These are phyloP conservation scores for Drosophila insularis DNA, from an alignment of 1,140 invertebrate genomes.

Conservation along the genomic window DNA sequence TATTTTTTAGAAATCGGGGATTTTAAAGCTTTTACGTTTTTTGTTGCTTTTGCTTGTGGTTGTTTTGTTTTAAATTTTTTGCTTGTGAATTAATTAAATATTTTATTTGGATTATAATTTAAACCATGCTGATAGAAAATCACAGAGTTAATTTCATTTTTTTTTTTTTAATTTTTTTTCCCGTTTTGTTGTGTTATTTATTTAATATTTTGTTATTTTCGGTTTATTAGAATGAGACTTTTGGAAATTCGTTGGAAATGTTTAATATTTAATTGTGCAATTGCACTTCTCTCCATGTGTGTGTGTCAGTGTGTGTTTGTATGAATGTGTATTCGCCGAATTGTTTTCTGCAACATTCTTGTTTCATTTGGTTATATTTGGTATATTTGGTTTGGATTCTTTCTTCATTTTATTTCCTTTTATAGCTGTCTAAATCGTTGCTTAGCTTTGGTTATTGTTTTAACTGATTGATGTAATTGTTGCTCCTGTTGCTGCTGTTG, in stretches of 20 bases:
- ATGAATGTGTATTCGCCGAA: slow-evolving; percentile 35
- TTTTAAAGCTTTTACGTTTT: slow-evolving; percentile 58
- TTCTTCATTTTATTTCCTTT: slow-evolving; percentile 40
- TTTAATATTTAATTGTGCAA: slow-evolving; percentile 36
- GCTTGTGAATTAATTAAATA: slow-evolving; percentile 49
- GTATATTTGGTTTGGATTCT: slow-evolving; percentile 48
- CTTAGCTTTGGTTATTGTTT: slow-evolving; percentile 36
- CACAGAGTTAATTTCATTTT: slow-evolving; percentile 75
- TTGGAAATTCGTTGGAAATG: slow-evolving; percentile 75
- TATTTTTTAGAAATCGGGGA: slow-evolving; percentile 44
- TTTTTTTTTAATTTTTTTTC: slow-evolving; percentile 35
- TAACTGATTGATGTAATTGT: slow-evolving; percentile 18
- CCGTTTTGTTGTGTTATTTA: slow-evolving; percentile 23
- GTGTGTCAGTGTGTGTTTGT: slow-evolving; percentile 33
- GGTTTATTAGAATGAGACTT: slow-evolving; percentile 48
- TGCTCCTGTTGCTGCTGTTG: slow-evolving; percentile 32
- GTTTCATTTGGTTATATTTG: slow-evolving; percentile 21
- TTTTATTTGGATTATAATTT: slow-evolving; percentile 60
- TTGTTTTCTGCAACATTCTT: slow-evolving; percentile 18
- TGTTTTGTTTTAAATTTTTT: slow-evolving; percentile 47
- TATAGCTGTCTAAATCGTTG: slow-evolving; percentile 50
- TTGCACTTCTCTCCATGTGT: slow-evolving; percentile 12
- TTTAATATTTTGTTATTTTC: slow-evolving; percentile 27
- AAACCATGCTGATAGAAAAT: slow-evolving; percentile 80
- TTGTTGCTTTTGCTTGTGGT: slow-evolving; percentile 38